Base-by-base conservation (phyloP, 30 jellyfish, hydroid and myxozoan species). In the Pelagia noctiluca region DNA sequence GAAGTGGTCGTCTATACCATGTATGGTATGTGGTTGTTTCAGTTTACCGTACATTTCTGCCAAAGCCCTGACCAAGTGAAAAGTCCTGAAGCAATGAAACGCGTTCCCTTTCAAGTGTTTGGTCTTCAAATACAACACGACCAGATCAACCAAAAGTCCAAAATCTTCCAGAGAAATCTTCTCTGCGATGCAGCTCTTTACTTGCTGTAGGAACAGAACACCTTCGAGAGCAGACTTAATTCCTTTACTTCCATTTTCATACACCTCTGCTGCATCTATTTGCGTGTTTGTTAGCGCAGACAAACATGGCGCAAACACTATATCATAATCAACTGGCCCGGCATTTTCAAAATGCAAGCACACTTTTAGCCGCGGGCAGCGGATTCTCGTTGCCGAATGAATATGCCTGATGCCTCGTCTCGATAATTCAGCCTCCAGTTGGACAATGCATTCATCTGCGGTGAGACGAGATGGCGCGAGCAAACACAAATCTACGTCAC, bases 301-400 rank as follows among this genome's bases (percentile, higher is more conserved):
- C 3, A 88, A 87, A 53, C 97, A 84, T 11, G 88, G 63, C 0
- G 99, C 99, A 50, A 95, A 65, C 28, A 86, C 78, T 11, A 95
- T 65, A 61, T 95, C 99, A 57, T 71, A 74, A 36, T 89, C 96
- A 30, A 89, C 78, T 0, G 95, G 94, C 26, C 88, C 80, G 3
- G 84, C 38, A 25, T 95, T 62, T 38, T 22, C 1, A 72, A 22
- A 95, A 66, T 50, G 93, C n/a, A 85, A 61, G 30, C 88, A 65
- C 23, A 89, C 71, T 66, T 89, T 95, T 84, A 95, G 21, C 63
- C 99, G 50, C 0, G 99, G 99, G 80, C 99, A 95, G 30, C 97
- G 92, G 21, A 88, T 95, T 31, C 83, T 79, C 1, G 91, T 31
- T 11, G 97, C 99, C 34, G 93, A 49, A 65, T 89, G 90, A 29